Base-by-base conservation (phyloP, 2,113 vertebrate species). In the Festucalex cinctus region DNA sequence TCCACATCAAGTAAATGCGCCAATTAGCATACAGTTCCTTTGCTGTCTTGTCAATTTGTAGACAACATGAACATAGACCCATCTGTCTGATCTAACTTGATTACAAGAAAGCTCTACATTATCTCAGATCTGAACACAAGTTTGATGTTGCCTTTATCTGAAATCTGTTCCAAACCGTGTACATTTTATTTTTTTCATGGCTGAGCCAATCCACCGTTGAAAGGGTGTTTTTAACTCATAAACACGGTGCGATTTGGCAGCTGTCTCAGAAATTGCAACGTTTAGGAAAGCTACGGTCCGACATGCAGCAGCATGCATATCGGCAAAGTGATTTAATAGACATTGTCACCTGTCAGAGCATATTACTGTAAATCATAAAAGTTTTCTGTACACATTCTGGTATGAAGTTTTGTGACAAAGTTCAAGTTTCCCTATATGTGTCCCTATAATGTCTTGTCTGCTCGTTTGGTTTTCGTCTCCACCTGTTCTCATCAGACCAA, bases 321-420 rank as follows among this genome's bases (percentile, higher is more conserved):
- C 75, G 72, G 63, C 66, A 53, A 57, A 19, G n/a, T 86, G 89
- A 90, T 85, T 74, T 88, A 85, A 92, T 90, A 78, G 76, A 76
- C 80, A 89, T 70, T 86, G 90, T 81, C 87, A 91, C 82, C 85
- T 90, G 88, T 88, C 85, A 12, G 74, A 78, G 73, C 82, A 75
- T 68, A 82, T 91, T 88, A 89, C 79, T 74, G 65, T 70, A 65
- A 46, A 59, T 71, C 46, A 44, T 68, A 64, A 77, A 82, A 74
- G 24, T 79, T 76, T 80, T 44, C 54, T 67, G 60, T 70, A 74
- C 68, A 72, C 61, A 65, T 56, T 68, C 60, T 63, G 72, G 66
- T 65, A 58, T 73, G 76, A 88, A 77, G 57, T 51, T 74, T n/a
- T 51, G 16, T 46, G 67, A 59, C 49, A n/a, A 66, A 73, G 73